Conservation (phyloP, 2,113 vertebrate genomes). For the Anser cygnoides region DNA sequence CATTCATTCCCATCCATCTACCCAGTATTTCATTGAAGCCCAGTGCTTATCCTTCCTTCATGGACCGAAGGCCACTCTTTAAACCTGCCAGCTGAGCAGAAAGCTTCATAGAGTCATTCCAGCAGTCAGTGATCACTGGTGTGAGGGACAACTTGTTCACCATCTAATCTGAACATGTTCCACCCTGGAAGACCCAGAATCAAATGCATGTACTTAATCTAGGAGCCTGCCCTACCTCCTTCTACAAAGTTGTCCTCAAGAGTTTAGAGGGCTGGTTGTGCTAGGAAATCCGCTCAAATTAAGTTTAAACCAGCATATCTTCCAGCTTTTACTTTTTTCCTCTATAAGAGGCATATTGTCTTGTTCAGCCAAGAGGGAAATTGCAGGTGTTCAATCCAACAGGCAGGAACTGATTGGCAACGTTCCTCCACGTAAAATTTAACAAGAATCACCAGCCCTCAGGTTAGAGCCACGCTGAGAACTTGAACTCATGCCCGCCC, state of each 20-base stretch:
- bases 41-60: not conserved
- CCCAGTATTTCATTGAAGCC: not conserved
- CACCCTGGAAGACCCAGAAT: not conserved
- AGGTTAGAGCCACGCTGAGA: slow-evolving; percentile 37
- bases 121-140: accelerated
- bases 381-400: slow-evolving; percentile 49
- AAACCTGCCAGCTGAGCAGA: not conserved
- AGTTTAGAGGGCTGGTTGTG: not conserved
- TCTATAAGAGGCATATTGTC: not conserved
- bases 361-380: slow-evolving; percentile 33
- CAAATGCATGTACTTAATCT: accelerated
- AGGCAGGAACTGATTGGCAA: not conserved
- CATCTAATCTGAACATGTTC: accelerated
- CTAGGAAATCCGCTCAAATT: not conserved
- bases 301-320: not conserved
- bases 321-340: not conserved
- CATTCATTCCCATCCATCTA: not conserved
- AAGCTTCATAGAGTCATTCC: not conserved
- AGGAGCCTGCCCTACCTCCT: not conserved
- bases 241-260: not conserved
- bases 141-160: not conserved
- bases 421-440: not conserved
- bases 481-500: slow-evolving; percentile 29
- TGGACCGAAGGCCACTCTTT: not conserved
- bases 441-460: slow-evolving; percentile 53